Conservation (phyloP, 1,140 invertebrate genomes). For the Pseudomyrmex cubaensis region DNA sequence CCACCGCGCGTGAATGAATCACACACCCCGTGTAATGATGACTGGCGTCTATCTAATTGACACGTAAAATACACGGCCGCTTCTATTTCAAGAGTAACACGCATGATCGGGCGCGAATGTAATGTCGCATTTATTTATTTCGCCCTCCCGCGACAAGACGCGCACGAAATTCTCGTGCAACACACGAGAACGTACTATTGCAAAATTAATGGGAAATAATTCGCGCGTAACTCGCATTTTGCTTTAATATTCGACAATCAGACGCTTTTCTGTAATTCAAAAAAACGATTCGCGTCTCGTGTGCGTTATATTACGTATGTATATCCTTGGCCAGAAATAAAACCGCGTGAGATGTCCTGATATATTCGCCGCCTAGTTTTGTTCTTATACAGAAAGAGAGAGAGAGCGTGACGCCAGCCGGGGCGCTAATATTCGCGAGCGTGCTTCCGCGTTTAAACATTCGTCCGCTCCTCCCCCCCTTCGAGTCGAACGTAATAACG, state of each 20-base stretch:
- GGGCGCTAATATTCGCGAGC: conserved; percentile 46
- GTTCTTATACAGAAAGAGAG: neutral
- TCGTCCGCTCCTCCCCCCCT: conserved; percentile 10
- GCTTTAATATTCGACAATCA: neutral
- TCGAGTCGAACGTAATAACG: conserved; percentile 65
- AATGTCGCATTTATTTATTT: conserved; percentile 8
- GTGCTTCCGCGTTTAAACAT: conserved; percentile 41
- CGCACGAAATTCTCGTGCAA: no score
- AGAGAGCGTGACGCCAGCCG: conserved; percentile 20
- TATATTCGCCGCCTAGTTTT: neutral
- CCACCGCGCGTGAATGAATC: neutral
- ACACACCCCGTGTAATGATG: neutral
- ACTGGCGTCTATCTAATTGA: neutral
- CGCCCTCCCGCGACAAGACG: neutral
- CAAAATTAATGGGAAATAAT: neutral
- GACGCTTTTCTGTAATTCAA: neutral
- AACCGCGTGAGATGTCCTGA: neutral
- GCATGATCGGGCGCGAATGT: neutral
- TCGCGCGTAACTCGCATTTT: no score
- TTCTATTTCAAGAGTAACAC: neutral
- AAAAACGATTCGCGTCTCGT: neutral
- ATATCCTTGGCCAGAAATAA: neutral
- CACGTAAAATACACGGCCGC: neutral
- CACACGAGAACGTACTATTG: neutral
- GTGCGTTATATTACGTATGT: no score